Conservation (phyloP, 1,140 invertebrate genomes). For the Epicauta chinensis region DNA sequence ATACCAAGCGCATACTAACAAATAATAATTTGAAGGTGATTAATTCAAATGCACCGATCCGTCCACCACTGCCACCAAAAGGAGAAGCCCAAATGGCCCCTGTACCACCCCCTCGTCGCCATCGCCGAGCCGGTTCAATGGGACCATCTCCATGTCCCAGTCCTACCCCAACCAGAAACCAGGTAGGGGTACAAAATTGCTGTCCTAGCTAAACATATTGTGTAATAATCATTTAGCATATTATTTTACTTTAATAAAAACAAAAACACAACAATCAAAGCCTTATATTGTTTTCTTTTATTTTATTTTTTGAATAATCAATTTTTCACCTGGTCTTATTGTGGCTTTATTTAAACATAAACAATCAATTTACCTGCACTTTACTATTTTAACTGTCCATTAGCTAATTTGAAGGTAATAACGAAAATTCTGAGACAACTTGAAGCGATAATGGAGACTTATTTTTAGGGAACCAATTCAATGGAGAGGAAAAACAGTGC, state of each 20-base stretch:
- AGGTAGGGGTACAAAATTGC: conserved; percentile 31
- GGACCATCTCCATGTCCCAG: conserved; percentile 44
- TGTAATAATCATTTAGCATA: conserved; percentile 4
- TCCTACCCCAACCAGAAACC: conserved; percentile 35
- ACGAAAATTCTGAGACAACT: conserved; percentile 13
- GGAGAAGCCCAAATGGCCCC: conserved; percentile 57
- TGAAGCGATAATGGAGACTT: conserved; percentile 32
- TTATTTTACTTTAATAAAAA: conserved; percentile 4
- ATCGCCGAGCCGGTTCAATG: conserved; percentile 48
- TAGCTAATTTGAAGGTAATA: conserved; percentile 7
- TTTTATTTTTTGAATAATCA: neutral
- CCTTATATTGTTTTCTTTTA: conserved; percentile 17
- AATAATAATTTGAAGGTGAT: too few relatives aligned
- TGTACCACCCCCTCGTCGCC: conserved; percentile 76
- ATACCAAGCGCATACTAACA: too few relatives aligned
- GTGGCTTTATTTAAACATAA: neutral
- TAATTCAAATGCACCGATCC: conserved; percentile 32
- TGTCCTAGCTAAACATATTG: conserved; percentile 16
- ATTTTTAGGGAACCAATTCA: conserved; percentile 30
- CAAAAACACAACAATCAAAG: conserved; percentile 19
- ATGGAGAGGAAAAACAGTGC: conserved; percentile 31
- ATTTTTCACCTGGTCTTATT: neutral
- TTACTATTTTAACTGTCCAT: conserved; percentile 7
- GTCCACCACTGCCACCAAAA: conserved; percentile 77
- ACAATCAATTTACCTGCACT: neutral